Conservation (phyloP, 2,888 invertebrate genomes). For the Metalampra italica region DNA sequence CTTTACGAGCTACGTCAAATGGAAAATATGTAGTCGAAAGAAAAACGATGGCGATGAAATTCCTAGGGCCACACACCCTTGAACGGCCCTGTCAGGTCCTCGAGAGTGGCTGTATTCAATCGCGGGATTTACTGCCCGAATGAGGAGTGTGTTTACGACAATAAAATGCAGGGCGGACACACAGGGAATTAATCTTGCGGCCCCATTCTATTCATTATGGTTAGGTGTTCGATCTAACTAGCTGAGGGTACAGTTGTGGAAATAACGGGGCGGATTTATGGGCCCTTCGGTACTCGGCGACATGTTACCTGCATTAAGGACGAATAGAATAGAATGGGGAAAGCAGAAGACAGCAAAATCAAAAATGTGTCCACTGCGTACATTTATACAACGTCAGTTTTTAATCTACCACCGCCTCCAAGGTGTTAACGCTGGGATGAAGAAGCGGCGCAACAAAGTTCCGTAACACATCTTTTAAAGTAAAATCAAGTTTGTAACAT, state of each 20-base stretch:
- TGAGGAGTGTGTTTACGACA: neutral
- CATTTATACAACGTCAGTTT: too few relatives aligned
- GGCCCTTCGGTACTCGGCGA: neutral
- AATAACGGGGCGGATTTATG: neutral
- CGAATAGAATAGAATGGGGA: too few relatives aligned
- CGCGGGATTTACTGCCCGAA: slow-evolving; percentile 3
- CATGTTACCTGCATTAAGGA: too few relatives aligned
- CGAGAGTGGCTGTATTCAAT: slow-evolving; percentile 1
- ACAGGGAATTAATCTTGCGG: slow-evolving; percentile 3
- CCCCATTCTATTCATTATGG: slow-evolving; percentile 2
- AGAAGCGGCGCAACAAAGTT: too few relatives aligned
- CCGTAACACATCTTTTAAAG: too few relatives aligned
- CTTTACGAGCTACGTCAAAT: too few relatives aligned
- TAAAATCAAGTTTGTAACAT: too few relatives aligned
- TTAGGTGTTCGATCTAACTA: neutral
- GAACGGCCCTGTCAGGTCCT: neutral
- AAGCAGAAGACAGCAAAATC: too few relatives aligned
- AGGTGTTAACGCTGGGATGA: too few relatives aligned
- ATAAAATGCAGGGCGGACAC: slow-evolving; percentile 2
- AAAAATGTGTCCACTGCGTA: too few relatives aligned
- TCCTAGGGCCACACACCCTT: neutral
- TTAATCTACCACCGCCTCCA: too few relatives aligned
- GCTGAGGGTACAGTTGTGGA: neutral
- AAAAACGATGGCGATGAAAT: neutral
- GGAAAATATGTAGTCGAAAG: too few relatives aligned